Evolutionary conservation across 2,888 invertebrate species (phyloP).

Genomic region (Eilema griseolum): DNA sequence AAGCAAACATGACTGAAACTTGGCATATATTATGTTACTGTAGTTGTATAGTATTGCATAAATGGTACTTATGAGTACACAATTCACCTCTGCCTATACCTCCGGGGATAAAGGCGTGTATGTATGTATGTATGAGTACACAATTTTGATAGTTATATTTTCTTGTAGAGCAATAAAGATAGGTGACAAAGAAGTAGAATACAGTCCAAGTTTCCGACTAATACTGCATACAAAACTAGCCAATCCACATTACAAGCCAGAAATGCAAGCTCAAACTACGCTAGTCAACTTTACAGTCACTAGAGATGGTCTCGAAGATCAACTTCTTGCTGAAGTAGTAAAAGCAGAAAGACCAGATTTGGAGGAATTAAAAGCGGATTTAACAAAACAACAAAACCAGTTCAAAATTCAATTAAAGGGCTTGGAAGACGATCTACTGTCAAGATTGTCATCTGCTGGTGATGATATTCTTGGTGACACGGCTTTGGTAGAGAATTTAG

Average conservation of each 20-base stretch:
- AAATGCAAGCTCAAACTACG: constrained; percentile 99
- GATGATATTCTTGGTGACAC: constrained; percentile 98
- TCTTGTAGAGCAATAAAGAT: constrained; percentile 95
- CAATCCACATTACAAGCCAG: constrained; percentile 99
- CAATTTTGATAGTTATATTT: not conserved
- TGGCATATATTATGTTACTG: no score
- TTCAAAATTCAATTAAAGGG: constrained; percentile 98
- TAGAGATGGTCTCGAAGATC: constrained; percentile 97
- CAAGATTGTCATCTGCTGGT: constrained; percentile 95
- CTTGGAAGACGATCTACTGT: constrained; percentile 96
- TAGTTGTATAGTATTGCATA: no score
- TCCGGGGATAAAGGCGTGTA: no score
- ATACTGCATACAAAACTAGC: constrained; percentile 98
- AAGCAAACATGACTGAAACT: no score
- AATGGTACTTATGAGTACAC: no score
- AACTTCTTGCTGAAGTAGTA: constrained; percentile 97
- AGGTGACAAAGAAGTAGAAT: constrained; percentile 98
- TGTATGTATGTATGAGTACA: no score
- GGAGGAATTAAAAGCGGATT: constrained; percentile 97
- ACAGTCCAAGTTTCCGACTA: constrained; percentile 94
- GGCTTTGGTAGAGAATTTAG: constrained; percentile 97
- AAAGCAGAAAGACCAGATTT: constrained; percentile 98
- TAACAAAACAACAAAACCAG: constrained; percentile 98
- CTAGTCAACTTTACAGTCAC: constrained; percentile 99
- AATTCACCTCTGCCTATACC: no score